phyloP scores from a whole-genome alignment of 2,888 invertebrate species.

The Masnerella sp. region DNA sequence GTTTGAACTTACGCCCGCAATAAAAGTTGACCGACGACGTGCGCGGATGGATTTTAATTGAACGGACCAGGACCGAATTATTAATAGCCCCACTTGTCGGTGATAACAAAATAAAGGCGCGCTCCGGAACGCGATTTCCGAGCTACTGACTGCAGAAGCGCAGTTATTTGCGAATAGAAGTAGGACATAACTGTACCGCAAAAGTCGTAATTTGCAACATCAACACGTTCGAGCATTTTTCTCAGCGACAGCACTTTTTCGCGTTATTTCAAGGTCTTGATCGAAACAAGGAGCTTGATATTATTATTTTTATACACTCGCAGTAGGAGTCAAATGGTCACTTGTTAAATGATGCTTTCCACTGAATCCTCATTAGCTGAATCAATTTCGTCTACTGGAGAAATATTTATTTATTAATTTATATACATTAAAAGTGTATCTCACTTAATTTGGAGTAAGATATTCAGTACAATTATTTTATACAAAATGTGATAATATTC shows the following conservation, averaged over 20 bases:
- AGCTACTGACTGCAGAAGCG: slow-evolving; percentile 22
- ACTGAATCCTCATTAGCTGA: too few species aligned
- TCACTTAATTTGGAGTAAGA: too few species aligned
- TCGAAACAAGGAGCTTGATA: neutral
- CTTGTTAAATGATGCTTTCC: too few species aligned
- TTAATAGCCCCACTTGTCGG: slow-evolving; percentile 6
- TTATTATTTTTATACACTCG: slow-evolving; percentile 1
- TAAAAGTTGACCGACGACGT: neutral
- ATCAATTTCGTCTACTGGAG: too few species aligned
- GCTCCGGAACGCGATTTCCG: slow-evolving; percentile 8
- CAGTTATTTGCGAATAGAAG: slow-evolving; percentile 44
- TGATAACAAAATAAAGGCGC: slow-evolving; percentile 10
- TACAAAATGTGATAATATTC: too few species aligned
- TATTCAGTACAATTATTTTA: too few species aligned
- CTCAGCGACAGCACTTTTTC: neutral
- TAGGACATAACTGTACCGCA: slow-evolving; percentile 53
- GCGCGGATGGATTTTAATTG: neutral
- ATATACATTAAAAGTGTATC: too few species aligned
- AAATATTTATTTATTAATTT: too few species aligned
- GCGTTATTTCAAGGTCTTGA: slow-evolving; percentile 8
- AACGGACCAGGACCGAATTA: neutral
- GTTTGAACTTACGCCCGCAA: neutral
- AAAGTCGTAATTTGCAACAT: slow-evolving; percentile 32
- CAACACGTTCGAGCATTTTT: slow-evolving; percentile 11
- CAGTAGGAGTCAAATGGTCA: too few species aligned